Evolutionary conservation across 2,797 vertebrate genomes (phyloP), one percentile per base, ranked within the genome.

Genomic region (Tamandua tetradactyla): DNA sequence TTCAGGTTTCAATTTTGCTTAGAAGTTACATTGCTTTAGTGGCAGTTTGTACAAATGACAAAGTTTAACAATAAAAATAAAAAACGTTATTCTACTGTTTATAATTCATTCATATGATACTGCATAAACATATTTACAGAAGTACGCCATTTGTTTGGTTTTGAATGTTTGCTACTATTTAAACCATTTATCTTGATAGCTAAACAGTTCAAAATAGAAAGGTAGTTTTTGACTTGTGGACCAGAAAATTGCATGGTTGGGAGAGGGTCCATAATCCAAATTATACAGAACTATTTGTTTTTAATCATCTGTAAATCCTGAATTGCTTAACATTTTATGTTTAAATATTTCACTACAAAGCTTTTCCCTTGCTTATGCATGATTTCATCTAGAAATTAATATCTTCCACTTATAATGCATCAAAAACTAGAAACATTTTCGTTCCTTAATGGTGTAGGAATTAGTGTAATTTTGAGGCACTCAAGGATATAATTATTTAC

Each of bases 401-500:
- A 94, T 95, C 90, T 97, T 49, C 97, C 91, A 97, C 82, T 74
- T 96, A 92, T 17, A 95, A 89, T 92, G 40, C 74, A 68, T 57
- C 84, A 71, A 96, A 97, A 93, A 95, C 96, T 96, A 95, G 96
- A 98, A 98, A 97, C 93, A 96, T 59, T 97, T 98, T 96, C 52
- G 75, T 71, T 96, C 75, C 92, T 98, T 97, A 97, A 97, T 94
- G 96, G 89, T 69, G 52, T 55, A 94, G 59, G 82, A 98, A 98
- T 98, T 97, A 97, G 93, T 61, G 27, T 87, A 97, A 96, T 97
- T 98, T 98, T 97, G 88, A 97, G 97, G 95, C 4, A 81, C 95
- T 98, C 93, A 96, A 97, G 89, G 94, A 96, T 96, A 61, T 93
- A 96, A 98, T 98, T 97, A 97, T 98, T 98, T 98, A 97, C 75